A percentile compares a stretch with the other conserved stretches of the same genome.
These are phyloP conservation scores for Protonibea diacanthus DNA, from an alignment of 2,797 vertebrate genomes.

Conservation along the genomic window DNA sequence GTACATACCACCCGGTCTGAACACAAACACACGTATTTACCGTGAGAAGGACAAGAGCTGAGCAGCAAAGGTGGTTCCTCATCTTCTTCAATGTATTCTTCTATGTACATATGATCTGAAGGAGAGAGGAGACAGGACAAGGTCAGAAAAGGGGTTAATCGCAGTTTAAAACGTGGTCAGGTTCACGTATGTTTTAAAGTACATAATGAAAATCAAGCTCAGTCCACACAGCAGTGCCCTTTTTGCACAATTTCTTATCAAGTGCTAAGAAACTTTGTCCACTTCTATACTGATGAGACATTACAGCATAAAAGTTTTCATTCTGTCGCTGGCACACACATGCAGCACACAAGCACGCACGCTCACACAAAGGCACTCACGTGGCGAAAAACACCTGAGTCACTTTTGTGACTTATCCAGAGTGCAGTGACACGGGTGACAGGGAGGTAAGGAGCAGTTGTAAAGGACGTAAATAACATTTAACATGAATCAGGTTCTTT, in stretches of 20 bases:
- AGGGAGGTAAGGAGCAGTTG: slow-evolving; percentile 43
- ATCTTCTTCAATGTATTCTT: slow-evolving; percentile 87
- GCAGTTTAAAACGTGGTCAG: background rate
- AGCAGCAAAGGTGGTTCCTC: slow-evolving; percentile 88
- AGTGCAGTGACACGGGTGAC: slow-evolving; percentile 22
- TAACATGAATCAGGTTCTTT: slow-evolving; percentile 72
- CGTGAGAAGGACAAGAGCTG: slow-evolving; percentile 82
- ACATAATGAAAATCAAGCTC: background rate
- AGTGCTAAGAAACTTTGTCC: background rate
- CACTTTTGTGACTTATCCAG: slow-evolving; percentile 50
- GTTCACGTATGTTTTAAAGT: background rate
- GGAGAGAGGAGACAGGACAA: slow-evolving; percentile 11
- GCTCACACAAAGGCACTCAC: slow-evolving; percentile 22
- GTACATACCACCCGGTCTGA: background rate
- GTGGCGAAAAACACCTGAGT: slow-evolving; percentile 68
- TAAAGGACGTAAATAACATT: slow-evolving; percentile 74
- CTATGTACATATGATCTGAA: slow-evolving; percentile 88
- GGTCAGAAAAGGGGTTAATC: background rate
- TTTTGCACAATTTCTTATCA: background rate
- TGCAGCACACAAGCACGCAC: slow-evolving; percentile 3
- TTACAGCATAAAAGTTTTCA: background rate
- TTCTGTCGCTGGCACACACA: background rate
- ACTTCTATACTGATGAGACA: background rate
- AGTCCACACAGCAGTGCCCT: background rate
- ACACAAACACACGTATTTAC: slow-evolving; percentile 64